These are phyloP conservation scores for Gobius niger DNA, from an alignment of 2,113 vertebrate genomes.

Conservation along the genomic window DNA sequence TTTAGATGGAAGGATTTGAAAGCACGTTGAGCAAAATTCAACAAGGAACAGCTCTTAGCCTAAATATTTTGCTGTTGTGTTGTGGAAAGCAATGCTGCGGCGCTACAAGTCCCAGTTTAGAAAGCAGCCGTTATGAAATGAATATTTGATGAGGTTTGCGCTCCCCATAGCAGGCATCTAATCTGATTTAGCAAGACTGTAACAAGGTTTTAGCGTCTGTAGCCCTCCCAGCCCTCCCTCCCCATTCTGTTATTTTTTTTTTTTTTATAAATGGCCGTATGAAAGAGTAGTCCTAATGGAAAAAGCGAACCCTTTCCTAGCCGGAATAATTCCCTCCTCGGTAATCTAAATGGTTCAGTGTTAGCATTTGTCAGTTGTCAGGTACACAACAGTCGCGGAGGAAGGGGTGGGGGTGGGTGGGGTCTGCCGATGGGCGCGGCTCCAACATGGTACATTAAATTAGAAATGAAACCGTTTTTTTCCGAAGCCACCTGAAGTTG, in stretches of 20 bases:
- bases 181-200: slow-evolving; percentile 78
- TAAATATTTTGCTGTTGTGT: slow-evolving; percentile 20
- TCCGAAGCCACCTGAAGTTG: slow-evolving; percentile 53
- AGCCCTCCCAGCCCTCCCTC: slow-evolving; percentile 21
- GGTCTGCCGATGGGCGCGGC: not conserved
- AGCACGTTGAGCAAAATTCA: slow-evolving; percentile 33
- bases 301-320: slow-evolving; percentile 75
- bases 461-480: slow-evolving; percentile 46
- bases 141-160: slow-evolving; percentile 82
- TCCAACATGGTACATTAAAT: slow-evolving; percentile 58
- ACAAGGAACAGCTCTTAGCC: slow-evolving; percentile 10
- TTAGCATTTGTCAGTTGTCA: slow-evolving; percentile 81
- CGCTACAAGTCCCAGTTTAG: slow-evolving; percentile 65
- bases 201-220: slow-evolving; percentile 78
- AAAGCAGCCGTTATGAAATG: slow-evolving; percentile 75
- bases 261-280: slow-evolving; percentile 74
- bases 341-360: slow-evolving; percentile 77
- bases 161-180: slow-evolving; percentile 74
- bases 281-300: slow-evolving; percentile 77
- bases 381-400: slow-evolving; percentile 31
- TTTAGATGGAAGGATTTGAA: slow-evolving; percentile 25
- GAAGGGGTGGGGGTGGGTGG: slow-evolving; percentile 38
- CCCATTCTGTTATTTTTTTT: slow-evolving; percentile 17
- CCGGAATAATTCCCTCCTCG: slow-evolving; percentile 73
- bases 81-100: slow-evolving; percentile 36